phyloP scores from a whole-genome alignment of 2,113 vertebrate genomes.

The Lophochroa leadbeateri region DNA sequence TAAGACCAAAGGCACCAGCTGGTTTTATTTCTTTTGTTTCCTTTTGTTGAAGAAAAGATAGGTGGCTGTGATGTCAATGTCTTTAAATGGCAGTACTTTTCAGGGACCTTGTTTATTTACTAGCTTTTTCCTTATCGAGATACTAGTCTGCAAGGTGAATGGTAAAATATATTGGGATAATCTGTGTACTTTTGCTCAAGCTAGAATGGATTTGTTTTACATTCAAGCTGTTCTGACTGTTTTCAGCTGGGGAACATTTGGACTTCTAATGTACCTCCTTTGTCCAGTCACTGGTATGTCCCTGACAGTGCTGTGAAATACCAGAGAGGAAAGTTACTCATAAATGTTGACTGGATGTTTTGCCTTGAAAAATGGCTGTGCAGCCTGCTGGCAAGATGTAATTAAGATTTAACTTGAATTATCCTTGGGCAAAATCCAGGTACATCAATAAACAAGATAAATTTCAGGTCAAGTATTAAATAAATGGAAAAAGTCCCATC shows the following conservation, averaged over 20 bases:
- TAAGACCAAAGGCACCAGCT: neutral
- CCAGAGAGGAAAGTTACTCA: neutral
- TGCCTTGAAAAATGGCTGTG: neutral
- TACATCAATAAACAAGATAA: neutral
- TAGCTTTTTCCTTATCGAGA: neutral
- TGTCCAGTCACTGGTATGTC: neutral
- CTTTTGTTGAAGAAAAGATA: neutral
- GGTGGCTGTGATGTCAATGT: neutral
- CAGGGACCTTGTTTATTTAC: neutral
- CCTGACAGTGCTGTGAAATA: neutral
- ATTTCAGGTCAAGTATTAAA: neutral
- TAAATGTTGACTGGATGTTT: neutral
- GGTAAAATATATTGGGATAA: neutral
- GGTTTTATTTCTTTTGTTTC: neutral
- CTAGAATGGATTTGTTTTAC: neutral
- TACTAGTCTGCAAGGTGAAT: neutral
- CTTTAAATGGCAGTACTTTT: neutral
- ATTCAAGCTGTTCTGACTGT: neutral
- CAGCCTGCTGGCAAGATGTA: neutral
- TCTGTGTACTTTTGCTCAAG: neutral
- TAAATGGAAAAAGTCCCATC: neutral
- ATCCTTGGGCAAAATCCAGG: neutral
- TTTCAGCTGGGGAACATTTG: neutral
- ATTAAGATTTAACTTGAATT: neutral
- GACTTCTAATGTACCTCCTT: neutral